Evolutionary conservation across 2,113 vertebrate species (phyloP).

Genomic region (Pleuronectes platessa): DNA sequence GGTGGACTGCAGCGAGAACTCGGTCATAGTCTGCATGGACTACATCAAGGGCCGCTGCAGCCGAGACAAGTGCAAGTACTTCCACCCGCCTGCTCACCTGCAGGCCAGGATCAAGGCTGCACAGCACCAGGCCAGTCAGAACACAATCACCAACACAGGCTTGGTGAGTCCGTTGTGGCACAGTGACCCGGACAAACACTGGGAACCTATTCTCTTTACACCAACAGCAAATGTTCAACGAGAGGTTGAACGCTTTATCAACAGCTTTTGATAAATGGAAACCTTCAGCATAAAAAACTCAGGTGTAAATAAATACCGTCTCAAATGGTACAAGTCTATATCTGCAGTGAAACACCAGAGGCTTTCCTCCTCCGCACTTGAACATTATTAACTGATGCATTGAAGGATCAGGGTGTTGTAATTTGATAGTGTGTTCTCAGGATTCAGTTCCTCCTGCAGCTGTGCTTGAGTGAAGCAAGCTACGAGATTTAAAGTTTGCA

Average conservation of each 20-base stretch:
- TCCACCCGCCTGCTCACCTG: slow-evolving; percentile 97
- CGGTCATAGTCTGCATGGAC: slow-evolving; percentile 99
- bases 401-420: slow-evolving; percentile 28
- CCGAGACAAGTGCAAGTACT: slow-evolving; percentile 99
- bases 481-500: slow-evolving; percentile 12
- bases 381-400: slow-evolving; percentile 33
- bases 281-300: not conserved
- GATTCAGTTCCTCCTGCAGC: not conserved
- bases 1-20: slow-evolving; percentile 98
- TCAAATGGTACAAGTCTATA: not conserved
- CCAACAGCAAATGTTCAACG: not conserved
- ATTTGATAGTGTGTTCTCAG: slow-evolving; percentile 20
- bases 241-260: not conserved
- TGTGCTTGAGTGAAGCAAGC: not conserved
- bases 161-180: slow-evolving; percentile 85
- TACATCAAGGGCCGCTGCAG: slow-evolving; percentile 98
- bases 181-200: not conserved
- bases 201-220: not conserved
- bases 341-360: not conserved
- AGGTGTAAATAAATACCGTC: not conserved
- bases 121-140: slow-evolving; percentile 96
- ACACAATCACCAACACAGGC: slow-evolving; percentile 79
- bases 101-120: slow-evolving; percentile 98
- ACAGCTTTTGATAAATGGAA: not conserved
- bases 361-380: slow-evolving; percentile 15